Evolutionary conservation across 1,140 invertebrate species (phyloP).

Genomic region (Drosophila sulfurigaster): DNA sequence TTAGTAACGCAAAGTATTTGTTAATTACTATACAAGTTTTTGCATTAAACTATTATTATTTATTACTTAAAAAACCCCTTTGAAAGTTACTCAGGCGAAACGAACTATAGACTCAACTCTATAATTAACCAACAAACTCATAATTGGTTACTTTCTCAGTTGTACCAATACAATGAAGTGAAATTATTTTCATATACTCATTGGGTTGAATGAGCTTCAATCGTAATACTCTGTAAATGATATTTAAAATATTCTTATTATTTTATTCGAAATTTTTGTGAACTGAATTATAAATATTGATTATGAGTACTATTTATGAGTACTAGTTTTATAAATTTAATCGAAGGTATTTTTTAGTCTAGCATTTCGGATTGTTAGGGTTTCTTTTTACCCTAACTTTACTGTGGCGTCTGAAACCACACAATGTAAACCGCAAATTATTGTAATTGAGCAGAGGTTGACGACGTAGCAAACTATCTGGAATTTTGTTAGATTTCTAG

Average conservation of each 20-base stretch:
- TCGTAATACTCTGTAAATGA: background rate
- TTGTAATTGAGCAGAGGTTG: conserved; percentile 34
- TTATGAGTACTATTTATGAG: background rate
- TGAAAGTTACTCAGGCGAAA: conserved; percentile 36
- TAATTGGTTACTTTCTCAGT: conserved; percentile 58
- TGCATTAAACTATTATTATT: conserved; percentile 13
- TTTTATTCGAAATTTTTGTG: no score
- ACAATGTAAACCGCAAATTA: conserved; percentile 47
- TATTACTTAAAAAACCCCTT: conserved; percentile 15
- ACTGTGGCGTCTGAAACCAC: conserved; percentile 13
- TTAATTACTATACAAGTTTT: conserved; percentile 2
- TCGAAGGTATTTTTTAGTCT: background rate
- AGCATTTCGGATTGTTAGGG: background rate
- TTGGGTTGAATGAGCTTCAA: background rate
- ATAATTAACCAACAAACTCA: conserved; percentile 43
- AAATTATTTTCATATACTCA: conserved; percentile 17
- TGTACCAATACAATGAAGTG: conserved; percentile 13
- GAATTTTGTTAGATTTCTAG: conserved; percentile 38
- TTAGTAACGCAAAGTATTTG: background rate
- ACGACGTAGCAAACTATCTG: conserved; percentile 25
- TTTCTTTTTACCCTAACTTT: conserved; percentile 13
- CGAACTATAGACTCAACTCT: conserved; percentile 11
- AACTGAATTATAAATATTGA: background rate
- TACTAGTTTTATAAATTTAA: background rate
- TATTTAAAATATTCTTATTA: background rate